Evolutionary conservation across 2,113 vertebrate genomes (phyloP).

Genomic region (Plestiodon gilberti): DNA sequence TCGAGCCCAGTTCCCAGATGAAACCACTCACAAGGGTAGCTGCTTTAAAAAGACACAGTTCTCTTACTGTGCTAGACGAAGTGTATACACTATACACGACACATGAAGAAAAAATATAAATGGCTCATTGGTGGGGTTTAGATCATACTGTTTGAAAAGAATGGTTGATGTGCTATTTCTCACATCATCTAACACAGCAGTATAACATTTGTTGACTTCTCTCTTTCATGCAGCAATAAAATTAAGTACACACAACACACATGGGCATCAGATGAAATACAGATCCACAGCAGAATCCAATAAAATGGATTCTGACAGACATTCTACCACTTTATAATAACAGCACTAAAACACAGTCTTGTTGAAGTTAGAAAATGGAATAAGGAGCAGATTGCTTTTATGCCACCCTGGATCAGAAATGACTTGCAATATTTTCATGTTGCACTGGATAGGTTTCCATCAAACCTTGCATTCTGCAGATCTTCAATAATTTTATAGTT

Average conservation of each 20-base stretch:
- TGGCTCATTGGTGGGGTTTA: neutral
- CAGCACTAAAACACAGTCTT: neutral
- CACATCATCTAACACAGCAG: neutral
- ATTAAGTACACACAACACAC: conserved; percentile 1
- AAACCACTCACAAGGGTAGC: neutral
- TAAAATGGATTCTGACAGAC: conserved; percentile 36
- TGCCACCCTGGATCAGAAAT: neutral
- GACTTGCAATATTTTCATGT: conserved; percentile 6
- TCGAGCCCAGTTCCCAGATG: neutral
- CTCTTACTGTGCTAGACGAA: neutral
- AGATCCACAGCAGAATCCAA: neutral
- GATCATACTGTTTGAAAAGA: neutral
- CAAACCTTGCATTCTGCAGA: neutral
- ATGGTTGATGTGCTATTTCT: neutral
- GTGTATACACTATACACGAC: neutral
- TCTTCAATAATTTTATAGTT: neutral
- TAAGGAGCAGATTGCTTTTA: conserved; percentile 6
- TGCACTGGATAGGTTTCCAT: neutral
- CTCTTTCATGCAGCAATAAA: conserved; percentile 2
- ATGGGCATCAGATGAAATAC: neutral
- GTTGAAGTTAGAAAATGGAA: neutral
- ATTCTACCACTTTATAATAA: neutral
- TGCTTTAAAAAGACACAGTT: neutral
- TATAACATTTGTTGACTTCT: neutral
- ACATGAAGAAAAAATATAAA: neutral